Evolutionary conservation across 2,888 invertebrate genomes (phyloP).

Genomic region (Polydrusus pterygomalis): DNA sequence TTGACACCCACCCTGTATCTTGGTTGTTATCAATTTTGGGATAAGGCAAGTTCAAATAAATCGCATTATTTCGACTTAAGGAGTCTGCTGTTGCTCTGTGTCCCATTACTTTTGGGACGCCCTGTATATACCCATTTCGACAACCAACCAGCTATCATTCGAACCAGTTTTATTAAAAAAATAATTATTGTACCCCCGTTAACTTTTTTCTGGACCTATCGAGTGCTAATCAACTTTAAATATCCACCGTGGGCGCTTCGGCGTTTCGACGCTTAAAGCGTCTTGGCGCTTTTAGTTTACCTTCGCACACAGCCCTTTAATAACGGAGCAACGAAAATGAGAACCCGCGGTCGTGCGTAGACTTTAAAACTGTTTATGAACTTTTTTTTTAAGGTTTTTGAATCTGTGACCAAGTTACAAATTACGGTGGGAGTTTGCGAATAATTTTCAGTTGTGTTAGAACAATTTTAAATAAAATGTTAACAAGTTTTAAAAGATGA

Average conservation of each 20-base stretch:
- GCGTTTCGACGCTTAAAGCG: slow-evolving; percentile 16
- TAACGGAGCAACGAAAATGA: slow-evolving; percentile 19
- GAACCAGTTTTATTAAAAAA: too few relatives aligned
- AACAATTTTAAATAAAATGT: background rate
- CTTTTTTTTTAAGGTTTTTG: background rate
- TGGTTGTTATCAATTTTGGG: too few relatives aligned
- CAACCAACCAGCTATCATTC: too few relatives aligned
- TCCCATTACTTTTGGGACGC: too few relatives aligned
- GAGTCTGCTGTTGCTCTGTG: too few relatives aligned
- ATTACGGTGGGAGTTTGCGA: background rate
- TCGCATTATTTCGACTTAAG: too few relatives aligned
- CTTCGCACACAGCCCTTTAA: slow-evolving; percentile 23
- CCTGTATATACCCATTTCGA: too few relatives aligned
- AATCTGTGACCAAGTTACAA: background rate
- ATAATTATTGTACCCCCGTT: too few relatives aligned
- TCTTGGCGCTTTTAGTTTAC: slow-evolving; percentile 18
- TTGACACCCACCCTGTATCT: too few relatives aligned
- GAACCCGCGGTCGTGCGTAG: slow-evolving; percentile 12
- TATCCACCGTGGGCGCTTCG: slow-evolving; percentile 10
- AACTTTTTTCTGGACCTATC: background rate
- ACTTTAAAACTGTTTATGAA: slow-evolving; percentile 12
- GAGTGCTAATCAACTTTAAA: background rate
- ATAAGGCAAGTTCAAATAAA: too few relatives aligned
- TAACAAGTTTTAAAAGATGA: background rate
- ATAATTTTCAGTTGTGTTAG: background rate